Conservation (phyloP, 2,888 invertebrate species). For the Apamea anceps region DNA sequence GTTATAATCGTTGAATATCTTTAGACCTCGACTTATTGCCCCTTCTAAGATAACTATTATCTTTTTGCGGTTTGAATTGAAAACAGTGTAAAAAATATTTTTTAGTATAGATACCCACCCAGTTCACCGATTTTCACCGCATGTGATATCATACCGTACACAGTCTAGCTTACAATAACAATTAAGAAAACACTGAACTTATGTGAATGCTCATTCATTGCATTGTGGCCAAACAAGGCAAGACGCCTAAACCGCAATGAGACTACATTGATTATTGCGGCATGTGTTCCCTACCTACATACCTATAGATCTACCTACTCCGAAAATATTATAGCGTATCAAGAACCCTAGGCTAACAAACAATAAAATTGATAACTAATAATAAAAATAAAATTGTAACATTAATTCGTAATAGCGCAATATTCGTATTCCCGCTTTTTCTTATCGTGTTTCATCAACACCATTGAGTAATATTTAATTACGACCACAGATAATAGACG, state of each 20-base stretch:
- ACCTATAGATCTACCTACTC: too few species aligned
- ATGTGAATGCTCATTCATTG: neutral
- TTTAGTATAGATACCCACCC: too few species aligned
- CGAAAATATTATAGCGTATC: neutral
- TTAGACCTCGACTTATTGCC: neutral
- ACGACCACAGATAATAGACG: conserved; percentile 29
- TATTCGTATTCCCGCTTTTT: conserved; percentile 16
- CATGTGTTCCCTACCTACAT: neutral
- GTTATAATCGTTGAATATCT: neutral
- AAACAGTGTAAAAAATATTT: neutral
- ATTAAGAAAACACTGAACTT: neutral
- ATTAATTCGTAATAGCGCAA: neutral
- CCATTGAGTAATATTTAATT: conserved; percentile 1
- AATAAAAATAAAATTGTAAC: neutral
- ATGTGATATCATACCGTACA: neutral
- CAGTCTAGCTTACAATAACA: neutral
- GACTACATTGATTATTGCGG: neutral
- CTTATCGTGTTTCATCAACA: neutral
- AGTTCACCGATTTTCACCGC: neutral
- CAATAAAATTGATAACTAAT: neutral
- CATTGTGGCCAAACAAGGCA: neutral
- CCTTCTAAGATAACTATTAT: neutral
- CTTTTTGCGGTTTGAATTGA: neutral
- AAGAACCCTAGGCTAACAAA: neutral
- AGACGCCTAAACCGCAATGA: neutral